Base-by-base conservation (phyloP, 2,113 vertebrate species). In the Nettapus auritus region DNA sequence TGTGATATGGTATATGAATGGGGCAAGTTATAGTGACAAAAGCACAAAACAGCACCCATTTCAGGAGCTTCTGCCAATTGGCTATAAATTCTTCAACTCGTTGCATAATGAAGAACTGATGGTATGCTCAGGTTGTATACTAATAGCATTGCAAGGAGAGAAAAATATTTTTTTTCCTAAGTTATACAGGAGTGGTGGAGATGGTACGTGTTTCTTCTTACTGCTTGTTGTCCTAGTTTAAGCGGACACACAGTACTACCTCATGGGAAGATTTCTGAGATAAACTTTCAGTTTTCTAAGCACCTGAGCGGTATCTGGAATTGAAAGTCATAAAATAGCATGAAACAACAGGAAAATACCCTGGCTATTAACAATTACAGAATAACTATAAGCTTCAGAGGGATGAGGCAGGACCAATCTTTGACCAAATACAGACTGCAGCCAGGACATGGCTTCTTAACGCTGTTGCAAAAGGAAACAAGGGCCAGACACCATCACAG, bases 171-270 rank as follows among this genome's bases (percentile, higher is more conserved):
- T 44, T n/a, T 80, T 56, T 52, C 17, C 4, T 1, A 68, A 68
- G 21, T 33, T 40, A 36, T 8, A 38, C 0, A 18, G 33, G 20
- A 70, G 23, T 53, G 0, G 1, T 4, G 26, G 79, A 62, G 33
- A 46, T 5, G 40, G 5, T 4, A 31, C 1, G 10, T 6, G 9
- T 11, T 8, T 66, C 44, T 73, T 12, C 9, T 60, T 42, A n/a
- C 13, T 62, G 40, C 31, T 56, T 62, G 46, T 31, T 13, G 59
- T 26, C 38, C 44, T 21, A 0, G 1, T 38, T 69, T 59, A 82
- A 64, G 29, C 2, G 2, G 55, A 20, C 16, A 48, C 20, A 11
- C 25, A 66, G 6, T 38, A 5, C 46, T 34, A 17, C 25, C 48
- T 57, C 22, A 46, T 36, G 12, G 14, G 6, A 34, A 20, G 66